Base-by-base conservation (phyloP, 2,797 vertebrate species). In the Denticeps clupeoides region DNA sequence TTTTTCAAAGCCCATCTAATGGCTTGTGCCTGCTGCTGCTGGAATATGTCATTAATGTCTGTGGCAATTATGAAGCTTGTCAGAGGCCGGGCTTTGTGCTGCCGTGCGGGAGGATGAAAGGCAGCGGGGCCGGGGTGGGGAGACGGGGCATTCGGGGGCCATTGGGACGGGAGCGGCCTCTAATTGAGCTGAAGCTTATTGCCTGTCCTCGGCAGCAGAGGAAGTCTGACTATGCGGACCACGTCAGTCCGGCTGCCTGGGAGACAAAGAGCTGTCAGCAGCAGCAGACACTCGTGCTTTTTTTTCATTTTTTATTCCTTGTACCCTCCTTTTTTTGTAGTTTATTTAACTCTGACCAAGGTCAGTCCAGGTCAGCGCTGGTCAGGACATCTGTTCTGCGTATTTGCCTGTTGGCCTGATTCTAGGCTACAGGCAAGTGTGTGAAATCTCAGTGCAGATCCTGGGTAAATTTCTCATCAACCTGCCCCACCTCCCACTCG, bases 41-140 rank as follows among this genome's bases (percentile, higher is more conserved):
- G 56, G 60, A 63, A 58, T 64, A 65, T 67, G 59, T 59, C 62
- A 67, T 63, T 70, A 68, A 68, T 60, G 61, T 63, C 62, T 48
- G 51, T 49, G 58, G 52, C 45, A 50, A 62, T 69, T 68, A 64
- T 55, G 52, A 59, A 49, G 60, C 59, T 55, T 65, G 65, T 63
- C 59, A 51, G 53, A 47, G 47, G 32, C 23, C 28, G 3, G 55
- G 61, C 57, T 60, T 62, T 64, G 56, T 61, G 64, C 49, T 13
- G 33, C 53, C 51, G 50, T 43, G 54, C 15, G 41, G 19, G 42
- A 18, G 53, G 58, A 60, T 60, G 45, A 65, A 60, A 60, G 59
- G 38, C 38, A 23, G 2, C 7, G 29, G 21, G 18, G 15, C 28
- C 26, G 37, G 4, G 8, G 26, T 24, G 27, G 24, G 12, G 13